Evolutionary conservation across 2,888 invertebrate species (phyloP), one percentile per base, ranked within the genome.

Genomic region (Hipparchia sbordonii): DNA sequence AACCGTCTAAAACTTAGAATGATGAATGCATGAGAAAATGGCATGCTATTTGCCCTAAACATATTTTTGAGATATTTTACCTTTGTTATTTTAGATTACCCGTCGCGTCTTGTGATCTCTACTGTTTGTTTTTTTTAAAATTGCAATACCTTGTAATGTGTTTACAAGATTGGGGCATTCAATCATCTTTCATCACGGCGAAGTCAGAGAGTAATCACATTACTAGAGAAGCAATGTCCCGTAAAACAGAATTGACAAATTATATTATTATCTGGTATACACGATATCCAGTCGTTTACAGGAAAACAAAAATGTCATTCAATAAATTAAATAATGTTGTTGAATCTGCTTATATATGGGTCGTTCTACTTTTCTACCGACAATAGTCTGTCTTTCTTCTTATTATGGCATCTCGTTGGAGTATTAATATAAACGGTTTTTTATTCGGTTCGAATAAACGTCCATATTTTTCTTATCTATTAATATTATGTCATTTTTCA

Each of bases 141-240:
- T 61, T 52, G 51, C 61, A 61, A 56, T 63, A 46, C 13, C 23
- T 54, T 62, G 46, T 4, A 56, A 62, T 62, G 70, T 70, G 70
- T 71, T 67, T 73, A 67, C 67, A 67, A 54, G 56, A 57, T 48
- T 54, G n/a, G 51, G 23, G 33, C 65, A 69, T 67, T 70, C 72
- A 9, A 73, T 72, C 72, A 68, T 72, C 57, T 45, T 68, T 57
- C 57, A 72, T 72, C 72, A 68, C 67, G 48, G 7, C 48, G 59
- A 48, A 33, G n/a, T 3, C 57, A 57, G 2, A 57, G 57, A 57
- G 23, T 23, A 13, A 8, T 23, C 13, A 8, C 6, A 23, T 57
- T 13, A 57, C 13, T 23, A 57, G 57, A 57, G 57, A 7, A 23
- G 57, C 57, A 57, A 23, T 23, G 7, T 8, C 8, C 13, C 13